These are phyloP conservation scores for Drosophila albomicans DNA, from an alignment of 1,140 invertebrate species.

Conservation along the genomic window DNA sequence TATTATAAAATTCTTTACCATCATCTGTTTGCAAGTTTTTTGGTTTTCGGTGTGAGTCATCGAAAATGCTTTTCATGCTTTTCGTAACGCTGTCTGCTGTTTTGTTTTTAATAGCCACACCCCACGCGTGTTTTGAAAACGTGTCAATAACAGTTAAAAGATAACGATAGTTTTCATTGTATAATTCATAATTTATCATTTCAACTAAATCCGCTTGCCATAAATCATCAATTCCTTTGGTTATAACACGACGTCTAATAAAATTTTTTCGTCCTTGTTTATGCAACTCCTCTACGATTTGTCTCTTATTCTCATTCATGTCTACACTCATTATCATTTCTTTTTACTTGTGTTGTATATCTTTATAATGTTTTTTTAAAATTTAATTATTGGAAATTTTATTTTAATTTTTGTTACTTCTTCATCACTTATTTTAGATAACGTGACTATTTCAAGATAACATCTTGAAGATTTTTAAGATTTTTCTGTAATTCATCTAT, in stretches of 20 bases:
- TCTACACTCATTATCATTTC: background rate
- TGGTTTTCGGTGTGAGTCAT: slow-evolving; percentile 2
- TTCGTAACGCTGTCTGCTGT: slow-evolving; percentile 7
- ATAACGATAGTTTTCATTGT: slow-evolving; percentile 10
- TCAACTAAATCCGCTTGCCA: slow-evolving; percentile 85
- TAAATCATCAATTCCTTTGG: slow-evolving; percentile 80
- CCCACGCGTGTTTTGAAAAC: slow-evolving; percentile 12
- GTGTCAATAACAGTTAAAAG: slow-evolving; percentile 35
- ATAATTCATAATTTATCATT: slow-evolving; percentile 56
- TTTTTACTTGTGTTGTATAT: no score
- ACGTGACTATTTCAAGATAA: background rate
- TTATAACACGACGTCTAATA: slow-evolving; percentile 68
- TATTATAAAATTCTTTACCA: slow-evolving; percentile 3
- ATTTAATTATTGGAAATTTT: slow-evolving; percentile 8
- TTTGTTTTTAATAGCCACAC: slow-evolving; percentile 4
- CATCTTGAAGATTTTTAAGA: background rate
- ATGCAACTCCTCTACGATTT: slow-evolving; percentile 25
- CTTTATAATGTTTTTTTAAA: background rate
- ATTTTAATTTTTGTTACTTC: slow-evolving; percentile 4
- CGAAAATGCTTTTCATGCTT: slow-evolving; percentile 19
- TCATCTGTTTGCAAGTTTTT: slow-evolving; percentile 1
- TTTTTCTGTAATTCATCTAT: background rate
- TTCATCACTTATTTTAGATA: background rate
- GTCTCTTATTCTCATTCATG: slow-evolving; percentile 17
- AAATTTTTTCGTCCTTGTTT: slow-evolving; percentile 75